phyloP scores from a whole-genome alignment of 2,113 vertebrate genomes.

The Gasterosteus aculeatus region DNA sequence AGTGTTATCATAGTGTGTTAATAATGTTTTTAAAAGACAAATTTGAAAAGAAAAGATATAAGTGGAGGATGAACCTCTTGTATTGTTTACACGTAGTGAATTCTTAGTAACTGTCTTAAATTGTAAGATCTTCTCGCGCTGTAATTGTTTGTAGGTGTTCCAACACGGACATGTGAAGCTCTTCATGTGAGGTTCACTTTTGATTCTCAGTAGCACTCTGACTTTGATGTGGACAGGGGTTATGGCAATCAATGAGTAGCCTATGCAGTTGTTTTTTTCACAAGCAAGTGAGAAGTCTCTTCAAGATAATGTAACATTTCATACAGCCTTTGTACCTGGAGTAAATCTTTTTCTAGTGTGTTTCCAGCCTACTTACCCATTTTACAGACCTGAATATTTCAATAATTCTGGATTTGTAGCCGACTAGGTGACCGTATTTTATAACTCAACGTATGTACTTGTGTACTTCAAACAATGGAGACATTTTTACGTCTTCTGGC shows the following conservation, averaged over 20 bases:
- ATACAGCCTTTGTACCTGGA: slow-evolving; percentile 48
- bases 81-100: slow-evolving; percentile 95
- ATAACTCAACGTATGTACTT: slow-evolving; percentile 26
- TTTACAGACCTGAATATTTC: slow-evolving; percentile 33
- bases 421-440: slow-evolving; percentile 39
- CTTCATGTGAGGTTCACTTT: slow-evolving; percentile 59
- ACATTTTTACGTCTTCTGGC: slow-evolving; percentile 30
- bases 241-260: slow-evolving; percentile 68
- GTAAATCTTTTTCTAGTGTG: slow-evolving; percentile 26
- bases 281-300: slow-evolving; percentile 44
- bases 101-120: slow-evolving; percentile 80
- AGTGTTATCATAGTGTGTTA: slow-evolving; percentile 96
- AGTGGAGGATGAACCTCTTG: slow-evolving; percentile 88
- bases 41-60: slow-evolving; percentile 90
- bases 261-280: slow-evolving; percentile 60
- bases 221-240: slow-evolving; percentile 43
- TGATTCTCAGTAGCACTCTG: slow-evolving; percentile 69
- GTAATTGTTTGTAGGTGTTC: slow-evolving; percentile 50
- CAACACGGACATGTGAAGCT: slow-evolving; percentile 62
- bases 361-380: slow-evolving; percentile 19
- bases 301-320: slow-evolving; percentile 41
- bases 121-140: slow-evolving; percentile 67
- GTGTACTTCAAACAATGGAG: slow-evolving; percentile 30
- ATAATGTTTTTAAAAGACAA: slow-evolving; percentile 91
- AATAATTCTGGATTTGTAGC: slow-evolving; percentile 55